Percentiles rank a stretch among this genome's conserved stretches.
Evolutionary conservation across 2,797 vertebrate genomes (phyloP).

Genomic region (Chaunax sp.): DNA sequence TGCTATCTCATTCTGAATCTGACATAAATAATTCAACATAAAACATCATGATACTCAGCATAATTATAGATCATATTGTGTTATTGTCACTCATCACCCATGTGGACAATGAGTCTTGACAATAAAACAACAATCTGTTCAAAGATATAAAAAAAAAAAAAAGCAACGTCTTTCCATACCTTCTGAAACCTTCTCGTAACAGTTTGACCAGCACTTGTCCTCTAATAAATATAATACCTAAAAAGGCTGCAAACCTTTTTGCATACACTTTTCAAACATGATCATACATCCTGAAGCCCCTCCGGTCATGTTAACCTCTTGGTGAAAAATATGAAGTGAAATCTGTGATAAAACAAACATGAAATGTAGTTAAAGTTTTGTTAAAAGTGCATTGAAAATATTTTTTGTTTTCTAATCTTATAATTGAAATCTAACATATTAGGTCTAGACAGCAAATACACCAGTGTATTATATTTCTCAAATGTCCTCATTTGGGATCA

Average conservation of each 20-base stretch:
- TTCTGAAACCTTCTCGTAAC: constrained; percentile 29
- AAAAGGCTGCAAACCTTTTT: constrained; percentile 47
- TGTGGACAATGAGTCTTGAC: constrained; percentile 12
- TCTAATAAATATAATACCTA: constrained; percentile 79
- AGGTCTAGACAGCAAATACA: constrained; percentile 25
- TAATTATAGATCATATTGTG: constrained; percentile 17
- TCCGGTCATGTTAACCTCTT: constrained; percentile 18
- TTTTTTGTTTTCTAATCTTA: constrained; percentile 31
- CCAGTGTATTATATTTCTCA: constrained; percentile 3
- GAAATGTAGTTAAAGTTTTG: constrained; percentile 10
- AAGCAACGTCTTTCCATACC: constrained; percentile 32
- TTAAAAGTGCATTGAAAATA: constrained; percentile 71
- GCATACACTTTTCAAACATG: constrained; percentile 55
- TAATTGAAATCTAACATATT: constrained; percentile 8
- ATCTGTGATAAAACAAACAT: constrained; percentile 46
- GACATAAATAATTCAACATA: constrained; percentile 64
- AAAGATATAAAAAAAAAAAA: constrained; percentile 35
- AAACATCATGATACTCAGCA: constrained; percentile 37
- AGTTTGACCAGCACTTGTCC: constrained; percentile 44
- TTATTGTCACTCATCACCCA: constrained; percentile 12
- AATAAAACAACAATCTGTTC: constrained; percentile 46
- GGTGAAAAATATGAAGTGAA: constrained; percentile 49
- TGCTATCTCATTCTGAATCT: constrained; percentile 28
- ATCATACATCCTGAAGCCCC: constrained; percentile 23
- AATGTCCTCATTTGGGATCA: constrained; percentile 10